phyloP scores from a whole-genome alignment of 64 coral and sea anemone species.

The Astreopora myriophthalma region DNA sequence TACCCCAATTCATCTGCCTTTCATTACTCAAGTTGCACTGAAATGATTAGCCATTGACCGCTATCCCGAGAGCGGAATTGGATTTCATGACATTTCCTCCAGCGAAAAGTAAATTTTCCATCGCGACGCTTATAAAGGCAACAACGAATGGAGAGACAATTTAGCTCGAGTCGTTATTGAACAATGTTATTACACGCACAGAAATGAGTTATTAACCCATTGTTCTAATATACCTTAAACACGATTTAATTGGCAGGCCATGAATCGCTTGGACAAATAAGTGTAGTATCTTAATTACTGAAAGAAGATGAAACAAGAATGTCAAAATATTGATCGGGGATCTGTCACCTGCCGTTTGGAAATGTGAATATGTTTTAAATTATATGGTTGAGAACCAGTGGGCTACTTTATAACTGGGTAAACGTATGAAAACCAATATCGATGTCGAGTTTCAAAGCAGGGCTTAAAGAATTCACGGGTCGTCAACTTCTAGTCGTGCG shows the following conservation, averaged over 20 bases:
- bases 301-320: slow-evolving; percentile 75
- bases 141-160: slow-evolving; percentile 72
- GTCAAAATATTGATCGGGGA: slow-evolving; percentile 22
- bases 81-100: slow-evolving; percentile 12
- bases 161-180: slow-evolving; percentile 67
- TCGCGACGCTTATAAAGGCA: slow-evolving; percentile 17
- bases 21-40: slow-evolving; percentile 6
- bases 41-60: slow-evolving; percentile 10
- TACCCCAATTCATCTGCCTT: slow-evolving; percentile 13
- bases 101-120: slow-evolving; percentile 38
- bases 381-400: slow-evolving; percentile 10
- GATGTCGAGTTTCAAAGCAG: background rate
- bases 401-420: slow-evolving; percentile 27
- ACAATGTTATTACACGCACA: slow-evolving; percentile 85
- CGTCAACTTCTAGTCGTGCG: background rate
- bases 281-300: slow-evolving; percentile 84
- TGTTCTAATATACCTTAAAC: slow-evolving; percentile 86
- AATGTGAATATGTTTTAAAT: slow-evolving; percentile 49
- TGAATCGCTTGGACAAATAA: slow-evolving; percentile 75
- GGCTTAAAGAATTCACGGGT: background rate
- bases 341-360: slow-evolving; percentile 68
- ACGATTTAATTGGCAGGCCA: slow-evolving; percentile 95
- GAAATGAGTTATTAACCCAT: slow-evolving; percentile 85
- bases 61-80: background rate
- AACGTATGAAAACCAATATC: background rate